Evolutionary conservation across 2,113 vertebrate species (phyloP).

Genomic region (mouse (Mus musculus)): DNA sequence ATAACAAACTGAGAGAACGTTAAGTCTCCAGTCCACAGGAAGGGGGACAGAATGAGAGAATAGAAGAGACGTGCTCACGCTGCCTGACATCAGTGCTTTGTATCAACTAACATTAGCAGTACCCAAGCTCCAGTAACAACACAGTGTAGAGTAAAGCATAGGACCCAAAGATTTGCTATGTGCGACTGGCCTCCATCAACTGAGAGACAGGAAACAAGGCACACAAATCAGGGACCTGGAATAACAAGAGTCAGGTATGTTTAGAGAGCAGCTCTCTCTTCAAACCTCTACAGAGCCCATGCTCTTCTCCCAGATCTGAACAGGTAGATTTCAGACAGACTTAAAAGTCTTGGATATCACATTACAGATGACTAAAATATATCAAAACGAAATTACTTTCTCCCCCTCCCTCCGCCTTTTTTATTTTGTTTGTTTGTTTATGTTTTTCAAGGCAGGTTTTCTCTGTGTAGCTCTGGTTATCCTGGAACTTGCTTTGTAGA

Average conservation of each 20-base stretch:
- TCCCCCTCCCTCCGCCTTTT: too few species aligned
- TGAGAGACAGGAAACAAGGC: neutral
- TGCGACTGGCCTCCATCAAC: neutral
- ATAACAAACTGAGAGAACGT: neutral
- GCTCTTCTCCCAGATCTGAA: neutral
- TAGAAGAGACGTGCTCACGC: neutral
- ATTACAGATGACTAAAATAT: neutral
- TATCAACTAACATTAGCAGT: neutral
- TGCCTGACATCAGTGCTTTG: neutral
- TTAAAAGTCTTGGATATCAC: neutral
- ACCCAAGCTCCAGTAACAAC: neutral
- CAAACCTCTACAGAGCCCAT: slow-evolving; percentile 2
- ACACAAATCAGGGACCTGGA: neutral
- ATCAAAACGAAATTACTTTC: neutral
- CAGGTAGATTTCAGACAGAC: neutral
- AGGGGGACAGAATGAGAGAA: neutral
- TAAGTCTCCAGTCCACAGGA: neutral
- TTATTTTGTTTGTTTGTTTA: too few species aligned
- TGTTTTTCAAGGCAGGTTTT: neutral
- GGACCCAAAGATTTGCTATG: neutral
- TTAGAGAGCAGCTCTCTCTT: neutral
- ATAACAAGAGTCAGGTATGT: neutral
- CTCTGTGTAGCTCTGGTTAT: too few species aligned
- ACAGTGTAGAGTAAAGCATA: neutral
- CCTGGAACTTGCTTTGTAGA: too few species aligned